These are phyloP conservation scores for Cheumatopsyche charites DNA, from an alignment of 1,140 invertebrate genomes.

Conservation along the genomic window DNA sequence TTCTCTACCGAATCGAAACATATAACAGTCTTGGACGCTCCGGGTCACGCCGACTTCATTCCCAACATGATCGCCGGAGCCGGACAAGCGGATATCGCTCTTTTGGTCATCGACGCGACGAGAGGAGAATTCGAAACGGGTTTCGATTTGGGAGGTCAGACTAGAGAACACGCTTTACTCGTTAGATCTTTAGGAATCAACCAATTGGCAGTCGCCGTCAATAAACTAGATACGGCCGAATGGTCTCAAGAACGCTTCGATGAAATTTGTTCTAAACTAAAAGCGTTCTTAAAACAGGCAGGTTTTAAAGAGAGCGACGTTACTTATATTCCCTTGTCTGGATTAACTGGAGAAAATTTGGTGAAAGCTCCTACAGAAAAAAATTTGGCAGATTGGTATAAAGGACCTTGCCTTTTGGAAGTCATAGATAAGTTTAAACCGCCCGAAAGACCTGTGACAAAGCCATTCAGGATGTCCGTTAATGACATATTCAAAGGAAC, in stretches of 20 bases:
- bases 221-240: constrained; percentile 82
- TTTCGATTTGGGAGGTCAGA: constrained; percentile 97
- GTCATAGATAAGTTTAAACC: constrained; percentile 87
- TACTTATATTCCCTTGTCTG: constrained; percentile 93
- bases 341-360: constrained; percentile 92
- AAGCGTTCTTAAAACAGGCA: constrained; percentile 91
- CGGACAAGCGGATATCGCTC: constrained; percentile 94
- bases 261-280: constrained; percentile 86
- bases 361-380: constrained; percentile 71
- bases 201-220: constrained; percentile 84
- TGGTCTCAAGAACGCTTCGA: constrained; percentile 84
- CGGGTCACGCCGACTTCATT: constrained; percentile 98
- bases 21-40: constrained; percentile 92
- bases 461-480: constrained; percentile 90
- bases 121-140: constrained; percentile 98
- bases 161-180: constrained; percentile 94
- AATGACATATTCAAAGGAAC: constrained; percentile 95
- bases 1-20: constrained; percentile 91
- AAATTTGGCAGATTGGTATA: constrained; percentile 81
- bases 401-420: constrained; percentile 79
- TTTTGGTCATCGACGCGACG: constrained; percentile 95
- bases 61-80: constrained; percentile 99
- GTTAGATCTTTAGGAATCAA: constrained; percentile 87
- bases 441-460: constrained; percentile 82
- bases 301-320: constrained; percentile 91